phyloP scores from a whole-genome alignment of 2,888 invertebrate species.

The Keiferia lycopersicella region DNA sequence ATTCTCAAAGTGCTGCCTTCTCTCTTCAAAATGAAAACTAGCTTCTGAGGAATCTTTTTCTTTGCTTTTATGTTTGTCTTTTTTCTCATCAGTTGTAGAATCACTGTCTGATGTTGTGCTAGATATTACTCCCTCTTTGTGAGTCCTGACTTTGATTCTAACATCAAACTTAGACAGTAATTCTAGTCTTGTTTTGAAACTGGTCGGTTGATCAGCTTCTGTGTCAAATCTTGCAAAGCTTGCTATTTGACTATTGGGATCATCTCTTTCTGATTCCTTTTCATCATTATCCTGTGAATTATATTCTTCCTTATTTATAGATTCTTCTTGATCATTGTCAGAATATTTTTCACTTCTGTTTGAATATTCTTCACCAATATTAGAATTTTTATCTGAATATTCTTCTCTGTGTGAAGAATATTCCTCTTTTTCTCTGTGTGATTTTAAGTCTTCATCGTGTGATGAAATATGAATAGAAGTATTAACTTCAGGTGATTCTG shows the following conservation, averaged over 20 bases:
- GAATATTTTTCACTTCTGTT: background rate
- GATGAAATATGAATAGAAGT: conserved; percentile 19
- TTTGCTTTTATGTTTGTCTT: conserved; percentile 37
- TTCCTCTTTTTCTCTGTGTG: conserved; percentile 1
- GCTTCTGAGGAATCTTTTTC: background rate
- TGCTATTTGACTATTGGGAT: conserved; percentile 48
- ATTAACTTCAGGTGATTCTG: conserved; percentile 23
- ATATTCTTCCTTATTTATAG: conserved; percentile 1
- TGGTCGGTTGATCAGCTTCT: conserved; percentile 45
- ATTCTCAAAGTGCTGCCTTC: conserved; percentile 55
- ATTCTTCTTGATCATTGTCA: background rate
- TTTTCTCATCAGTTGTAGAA: conserved; percentile 50
- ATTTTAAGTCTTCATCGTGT: conserved; percentile 6
- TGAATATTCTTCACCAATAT: conserved; percentile 10
- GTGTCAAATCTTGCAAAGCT: conserved; percentile 44
- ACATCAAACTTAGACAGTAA: conserved; percentile 79
- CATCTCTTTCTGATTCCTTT: conserved; percentile 47
- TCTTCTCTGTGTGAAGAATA: conserved; percentile 16
- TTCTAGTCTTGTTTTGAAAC: conserved; percentile 73
- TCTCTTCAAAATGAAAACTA: conserved; percentile 52
- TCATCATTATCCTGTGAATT: conserved; percentile 10
- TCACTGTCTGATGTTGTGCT: conserved; percentile 69
- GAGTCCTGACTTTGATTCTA: conserved; percentile 74
- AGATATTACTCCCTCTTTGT: conserved; percentile 64
- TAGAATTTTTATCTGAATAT: conserved; percentile 22